A percentile compares a stretch with the other conserved stretches of the same genome.
phyloP scores from a whole-genome alignment of 1,140 invertebrate genomes.

The Odontomachus brunneus region DNA sequence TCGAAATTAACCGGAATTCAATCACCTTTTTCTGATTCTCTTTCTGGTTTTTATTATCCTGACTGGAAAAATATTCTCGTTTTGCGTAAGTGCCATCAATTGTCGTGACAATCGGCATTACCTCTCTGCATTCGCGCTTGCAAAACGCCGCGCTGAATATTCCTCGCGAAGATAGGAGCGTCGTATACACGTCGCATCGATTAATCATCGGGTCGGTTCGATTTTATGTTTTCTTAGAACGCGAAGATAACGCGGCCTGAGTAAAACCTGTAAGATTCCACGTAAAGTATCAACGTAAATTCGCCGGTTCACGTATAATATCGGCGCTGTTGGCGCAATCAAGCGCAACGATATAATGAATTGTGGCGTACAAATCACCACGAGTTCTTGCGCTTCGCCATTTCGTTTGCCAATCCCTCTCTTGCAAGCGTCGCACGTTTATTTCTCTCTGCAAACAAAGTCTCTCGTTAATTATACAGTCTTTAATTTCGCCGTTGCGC shows the following conservation, averaged over 20 bases:
- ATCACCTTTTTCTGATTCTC: neutral
- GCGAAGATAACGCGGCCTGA: neutral
- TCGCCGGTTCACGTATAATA: conserved; percentile 16
- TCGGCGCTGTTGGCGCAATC: neutral
- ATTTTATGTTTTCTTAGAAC: neutral
- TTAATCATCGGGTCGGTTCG: conserved; percentile 31
- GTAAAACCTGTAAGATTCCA: neutral
- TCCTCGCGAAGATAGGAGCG: neutral
- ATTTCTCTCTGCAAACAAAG: neutral
- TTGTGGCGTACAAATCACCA: neutral
- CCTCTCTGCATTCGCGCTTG: neutral
- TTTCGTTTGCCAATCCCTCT: neutral
- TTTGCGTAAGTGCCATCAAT: neutral
- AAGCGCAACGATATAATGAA: conserved; percentile 15
- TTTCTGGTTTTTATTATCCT: neutral
- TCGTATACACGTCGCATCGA: neutral
- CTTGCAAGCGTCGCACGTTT: too few relatives aligned
- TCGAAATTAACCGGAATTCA: neutral
- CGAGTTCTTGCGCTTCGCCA: neutral
- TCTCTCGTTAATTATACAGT: neutral
- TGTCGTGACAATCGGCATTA: neutral
- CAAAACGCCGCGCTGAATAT: neutral
- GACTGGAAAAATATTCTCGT: neutral
- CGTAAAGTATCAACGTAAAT: conserved; percentile 1
- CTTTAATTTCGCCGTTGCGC: neutral